These are phyloP conservation scores for Petrolisthes manimaculis DNA, from an alignment of 2,888 invertebrate species.

Conservation along the genomic window DNA sequence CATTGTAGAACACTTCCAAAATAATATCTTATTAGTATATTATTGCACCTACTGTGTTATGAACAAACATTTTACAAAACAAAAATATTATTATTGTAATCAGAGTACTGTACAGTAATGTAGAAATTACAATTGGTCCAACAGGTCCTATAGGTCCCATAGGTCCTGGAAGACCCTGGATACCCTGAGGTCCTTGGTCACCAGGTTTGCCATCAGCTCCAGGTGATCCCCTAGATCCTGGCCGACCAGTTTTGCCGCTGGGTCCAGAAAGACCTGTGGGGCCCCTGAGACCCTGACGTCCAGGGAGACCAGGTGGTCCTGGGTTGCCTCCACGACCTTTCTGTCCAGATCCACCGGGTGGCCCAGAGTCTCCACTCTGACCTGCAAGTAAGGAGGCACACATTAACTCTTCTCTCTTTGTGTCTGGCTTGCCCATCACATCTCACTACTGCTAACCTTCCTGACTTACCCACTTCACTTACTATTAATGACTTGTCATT, in stretches of 20 bases:
- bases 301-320: conserved; percentile 76
- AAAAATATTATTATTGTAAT: not conserved
- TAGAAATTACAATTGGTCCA: conserved; percentile 71
- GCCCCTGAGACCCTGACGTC: conserved; percentile 76
- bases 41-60: no score
- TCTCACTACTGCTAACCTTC: no score
- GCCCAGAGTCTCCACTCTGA: conserved; percentile 80
- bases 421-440: no score
- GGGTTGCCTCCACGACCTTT: conserved; percentile 73
- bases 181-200: conserved; percentile 83
- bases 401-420: no score
- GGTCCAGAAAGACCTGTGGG: conserved; percentile 78
- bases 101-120: not conserved
- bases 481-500: no score
- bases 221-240: conserved; percentile 74
- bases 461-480: no score
- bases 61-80: not conserved
- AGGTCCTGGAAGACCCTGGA: conserved; percentile 84
- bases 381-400: conserved; percentile 70
- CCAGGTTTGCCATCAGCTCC: conserved; percentile 90
- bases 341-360: conserved; percentile 68
- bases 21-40: no score
- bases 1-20: no score
- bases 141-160: conserved; percentile 84
- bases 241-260: conserved; percentile 69